Percentiles rank a stretch among this genome's conserved stretches.
Evolutionary conservation across 1,140 invertebrate species (phyloP).

Genomic region (Helicorthomorpha holstii): DNA sequence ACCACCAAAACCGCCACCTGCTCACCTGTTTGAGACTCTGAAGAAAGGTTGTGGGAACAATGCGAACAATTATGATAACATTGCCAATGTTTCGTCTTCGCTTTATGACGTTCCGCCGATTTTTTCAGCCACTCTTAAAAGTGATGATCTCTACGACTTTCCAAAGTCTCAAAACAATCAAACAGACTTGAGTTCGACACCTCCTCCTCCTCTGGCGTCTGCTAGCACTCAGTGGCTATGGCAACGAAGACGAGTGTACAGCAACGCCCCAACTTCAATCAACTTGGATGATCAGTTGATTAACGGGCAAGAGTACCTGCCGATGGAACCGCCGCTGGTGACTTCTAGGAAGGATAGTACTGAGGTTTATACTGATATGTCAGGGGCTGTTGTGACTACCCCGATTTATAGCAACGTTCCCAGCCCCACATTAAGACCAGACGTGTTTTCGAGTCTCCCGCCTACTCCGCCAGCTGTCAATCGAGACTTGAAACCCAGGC

Average conservation of each 20-base stretch:
- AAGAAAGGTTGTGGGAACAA: not conserved
- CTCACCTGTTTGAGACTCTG: constrained; percentile 24
- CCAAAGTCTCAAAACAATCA: constrained; percentile 40
- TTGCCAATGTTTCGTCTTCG: not conserved
- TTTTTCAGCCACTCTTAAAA: constrained; percentile 5
- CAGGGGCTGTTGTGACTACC: constrained; percentile 10
- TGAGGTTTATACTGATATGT: constrained; percentile 12
- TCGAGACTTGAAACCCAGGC: constrained; percentile 17
- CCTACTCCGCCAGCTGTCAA: constrained; percentile 29
- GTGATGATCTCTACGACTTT: constrained; percentile 46
- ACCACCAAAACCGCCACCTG: constrained; percentile 60
- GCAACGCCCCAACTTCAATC: constrained; percentile 39
- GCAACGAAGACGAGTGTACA: constrained; percentile 41
- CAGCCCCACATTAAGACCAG: constrained; percentile 17
- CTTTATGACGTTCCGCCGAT: not conserved
- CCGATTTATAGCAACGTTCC: constrained; percentile 13
- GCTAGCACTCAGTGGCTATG: constrained; percentile 9
- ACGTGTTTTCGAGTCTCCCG: constrained; percentile 30
- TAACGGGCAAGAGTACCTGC: constrained; percentile 9
- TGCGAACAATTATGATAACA: not conserved
- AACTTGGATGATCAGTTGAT: not conserved
- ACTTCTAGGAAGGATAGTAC: too few species aligned
- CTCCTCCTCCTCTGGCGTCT: constrained; percentile 12
- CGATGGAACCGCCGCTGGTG: constrained; percentile 1
- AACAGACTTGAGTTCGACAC: constrained; percentile 11